phyloP scores from a whole-genome alignment of 1,140 invertebrate species.

The Fopius arisanus region DNA sequence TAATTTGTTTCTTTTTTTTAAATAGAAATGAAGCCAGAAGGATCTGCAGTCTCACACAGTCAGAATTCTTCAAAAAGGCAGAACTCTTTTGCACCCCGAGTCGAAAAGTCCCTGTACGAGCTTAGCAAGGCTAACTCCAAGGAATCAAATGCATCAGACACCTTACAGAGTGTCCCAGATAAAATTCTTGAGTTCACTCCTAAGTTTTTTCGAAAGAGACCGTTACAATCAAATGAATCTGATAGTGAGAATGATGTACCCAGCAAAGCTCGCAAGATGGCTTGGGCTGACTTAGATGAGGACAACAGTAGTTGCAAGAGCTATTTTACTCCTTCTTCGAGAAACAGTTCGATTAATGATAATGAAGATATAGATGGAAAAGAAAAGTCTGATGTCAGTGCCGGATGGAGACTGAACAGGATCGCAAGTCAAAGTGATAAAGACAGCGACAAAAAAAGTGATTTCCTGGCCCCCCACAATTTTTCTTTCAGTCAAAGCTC shows the following conservation, averaged over 20 bases:
- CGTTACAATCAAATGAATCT: too few relatives aligned
- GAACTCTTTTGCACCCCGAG: not conserved
- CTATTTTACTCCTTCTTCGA: not conserved
- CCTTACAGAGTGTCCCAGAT: too few relatives aligned
- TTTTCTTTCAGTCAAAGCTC: not conserved
- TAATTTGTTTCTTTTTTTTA: not conserved
- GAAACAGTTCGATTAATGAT: not conserved
- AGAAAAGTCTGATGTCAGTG: too few relatives aligned
- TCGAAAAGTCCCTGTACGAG: too few relatives aligned
- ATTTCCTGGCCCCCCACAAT: not conserved
- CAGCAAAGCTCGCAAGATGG: not conserved
- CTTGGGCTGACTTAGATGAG: not conserved
- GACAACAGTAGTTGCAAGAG: not conserved
- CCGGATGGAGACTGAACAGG: too few relatives aligned
- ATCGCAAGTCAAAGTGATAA: too few relatives aligned
- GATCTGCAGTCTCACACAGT: not conserved
- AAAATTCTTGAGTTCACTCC: too few relatives aligned
- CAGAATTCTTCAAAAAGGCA: not conserved
- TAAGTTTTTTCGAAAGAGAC: too few relatives aligned
- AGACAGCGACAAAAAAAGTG: not conserved
- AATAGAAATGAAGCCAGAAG: not conserved
- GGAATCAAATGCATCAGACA: too few relatives aligned
- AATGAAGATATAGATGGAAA: not conserved
- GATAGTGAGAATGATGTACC: not conserved
- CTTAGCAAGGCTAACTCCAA: not conserved